These are phyloP conservation scores for Drosophila tani DNA, from an alignment of 1,140 invertebrate species.

Conservation along the genomic window DNA sequence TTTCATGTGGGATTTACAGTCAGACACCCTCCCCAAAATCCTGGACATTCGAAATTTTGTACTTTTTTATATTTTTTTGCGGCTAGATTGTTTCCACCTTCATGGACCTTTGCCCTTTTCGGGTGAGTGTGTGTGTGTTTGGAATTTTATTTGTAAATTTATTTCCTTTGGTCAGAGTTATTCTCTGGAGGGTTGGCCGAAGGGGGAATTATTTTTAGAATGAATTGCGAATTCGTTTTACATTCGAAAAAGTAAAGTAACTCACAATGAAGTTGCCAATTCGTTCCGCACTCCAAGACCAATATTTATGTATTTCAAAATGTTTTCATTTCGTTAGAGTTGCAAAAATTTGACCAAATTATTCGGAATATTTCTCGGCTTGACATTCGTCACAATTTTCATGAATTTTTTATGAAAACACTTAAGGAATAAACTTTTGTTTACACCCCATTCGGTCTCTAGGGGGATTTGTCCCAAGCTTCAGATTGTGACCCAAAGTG, in stretches of 20 bases:
- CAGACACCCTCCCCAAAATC: slow-evolving; percentile 58
- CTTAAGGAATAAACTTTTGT: slow-evolving; percentile 68
- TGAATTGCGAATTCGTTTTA: slow-evolving; percentile 49
- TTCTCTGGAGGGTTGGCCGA: slow-evolving; percentile 30
- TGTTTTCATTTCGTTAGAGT: slow-evolving; percentile 18
- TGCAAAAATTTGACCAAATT: slow-evolving; percentile 22
- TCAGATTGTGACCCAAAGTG: slow-evolving; percentile 60
- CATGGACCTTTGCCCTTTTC: slow-evolving; percentile 21
- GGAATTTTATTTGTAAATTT: slow-evolving; percentile 74
- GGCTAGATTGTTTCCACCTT: slow-evolving; percentile 48
- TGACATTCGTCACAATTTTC: slow-evolving; percentile 30
- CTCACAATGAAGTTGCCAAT: slow-evolving; percentile 23
- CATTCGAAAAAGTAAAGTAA: slow-evolving; percentile 23
- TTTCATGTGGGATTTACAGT: slow-evolving; percentile 76
- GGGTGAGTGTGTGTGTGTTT: not conserved
- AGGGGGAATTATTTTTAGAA: slow-evolving; percentile 3
- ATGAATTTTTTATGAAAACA: slow-evolving; percentile 66
- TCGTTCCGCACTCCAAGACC: slow-evolving; percentile 3
- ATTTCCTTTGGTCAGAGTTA: slow-evolving; percentile 50
- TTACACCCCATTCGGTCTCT: slow-evolving; percentile 44
- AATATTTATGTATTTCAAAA: slow-evolving; percentile 44
- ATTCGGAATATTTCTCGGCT: not conserved
- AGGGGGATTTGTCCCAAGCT: slow-evolving; percentile 41
- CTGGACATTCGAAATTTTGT: slow-evolving; percentile 50
- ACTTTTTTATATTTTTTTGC: slow-evolving; percentile 20